Base-by-base conservation (phyloP, 2,113 vertebrate genomes). In the Montifringilla adamsi region DNA sequence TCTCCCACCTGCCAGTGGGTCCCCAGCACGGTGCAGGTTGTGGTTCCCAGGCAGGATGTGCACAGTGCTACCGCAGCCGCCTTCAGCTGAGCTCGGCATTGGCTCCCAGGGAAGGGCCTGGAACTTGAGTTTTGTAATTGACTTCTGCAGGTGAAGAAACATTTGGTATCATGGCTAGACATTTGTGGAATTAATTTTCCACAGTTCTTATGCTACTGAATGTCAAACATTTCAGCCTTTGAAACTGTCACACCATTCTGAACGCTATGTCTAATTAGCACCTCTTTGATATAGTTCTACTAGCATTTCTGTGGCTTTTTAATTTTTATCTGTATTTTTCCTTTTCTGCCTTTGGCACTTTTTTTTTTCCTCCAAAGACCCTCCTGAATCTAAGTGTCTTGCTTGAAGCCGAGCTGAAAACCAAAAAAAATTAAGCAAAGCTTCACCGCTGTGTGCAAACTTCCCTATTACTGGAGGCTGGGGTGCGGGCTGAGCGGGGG, bases 121-220 rank as follows among this genome's bases (percentile, higher is more conserved):
- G 7, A 22, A 15, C 13, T 52, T 89, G 10, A 60, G 80, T 60
- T 56, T 73, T 92, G 66, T 52, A 68, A 55, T 55, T 78, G 85
- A 84, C 86, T 84, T 73, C 64, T 92, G 31, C 89, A 73, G 72
- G 66, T 94, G 79, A 91, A 96, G 86, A 83, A 85, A 83, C 35
- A 66, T 85, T 96, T 94, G 75, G 81, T 76, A 92, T 72, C 68
- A 39, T 31, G 62, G 79, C 20, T 87, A 84, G 64, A 64, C 77
- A 58, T 84, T 73, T 70, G 74, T 89, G 79, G 78, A 80, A 96
- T 77, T 72, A 37, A 82, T 93, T 96, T 96, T 78, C 95, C 43
- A 84, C n/a, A 72, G 47, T 66, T 70, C 30, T 86, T 80, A 21
- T 9, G 55, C 84, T 84, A 70, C 75, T 47, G 74, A 89, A 77